phyloP scores from a whole-genome alignment of 2,113 vertebrate genomes.

The Malurus elegans region DNA sequence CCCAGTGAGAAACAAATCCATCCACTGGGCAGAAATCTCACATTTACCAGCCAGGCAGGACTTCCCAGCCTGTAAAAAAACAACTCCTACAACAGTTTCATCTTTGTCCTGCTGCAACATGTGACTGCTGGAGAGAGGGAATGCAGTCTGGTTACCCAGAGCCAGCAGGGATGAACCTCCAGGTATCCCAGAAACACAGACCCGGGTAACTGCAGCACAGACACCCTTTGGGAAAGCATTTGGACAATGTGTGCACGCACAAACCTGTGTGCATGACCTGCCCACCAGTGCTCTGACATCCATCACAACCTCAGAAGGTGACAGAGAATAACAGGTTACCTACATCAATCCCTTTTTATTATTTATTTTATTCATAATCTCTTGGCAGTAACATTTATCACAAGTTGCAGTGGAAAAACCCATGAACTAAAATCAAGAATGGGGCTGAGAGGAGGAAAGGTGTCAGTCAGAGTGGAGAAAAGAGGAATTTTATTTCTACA shows the following conservation, averaged over 20 bases:
- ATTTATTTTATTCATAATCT: neutral
- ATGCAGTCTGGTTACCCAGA: neutral
- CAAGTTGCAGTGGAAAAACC: neutral
- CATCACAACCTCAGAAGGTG: neutral
- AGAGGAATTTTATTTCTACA: neutral
- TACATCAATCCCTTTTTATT: neutral
- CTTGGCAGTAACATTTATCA: neutral
- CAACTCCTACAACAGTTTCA: neutral
- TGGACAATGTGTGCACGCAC: neutral
- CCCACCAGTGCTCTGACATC: neutral
- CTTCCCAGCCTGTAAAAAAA: neutral
- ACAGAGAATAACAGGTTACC: neutral
- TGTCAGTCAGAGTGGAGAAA: neutral
- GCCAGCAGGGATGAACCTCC: neutral
- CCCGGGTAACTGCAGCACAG: accelerated
- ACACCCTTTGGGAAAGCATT: neutral
- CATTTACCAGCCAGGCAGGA: neutral
- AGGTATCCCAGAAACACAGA: neutral
- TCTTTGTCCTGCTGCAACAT: neutral
- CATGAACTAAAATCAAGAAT: neutral
- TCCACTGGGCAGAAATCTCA: neutral
- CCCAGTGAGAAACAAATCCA: neutral
- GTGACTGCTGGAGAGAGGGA: neutral
- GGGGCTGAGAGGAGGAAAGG: neutral
- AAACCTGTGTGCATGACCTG: neutral